Evolutionary conservation across 2,888 invertebrate species (phyloP), one percentile per base, ranked within the genome.

Genomic region (Oscheius onirici): DNA sequence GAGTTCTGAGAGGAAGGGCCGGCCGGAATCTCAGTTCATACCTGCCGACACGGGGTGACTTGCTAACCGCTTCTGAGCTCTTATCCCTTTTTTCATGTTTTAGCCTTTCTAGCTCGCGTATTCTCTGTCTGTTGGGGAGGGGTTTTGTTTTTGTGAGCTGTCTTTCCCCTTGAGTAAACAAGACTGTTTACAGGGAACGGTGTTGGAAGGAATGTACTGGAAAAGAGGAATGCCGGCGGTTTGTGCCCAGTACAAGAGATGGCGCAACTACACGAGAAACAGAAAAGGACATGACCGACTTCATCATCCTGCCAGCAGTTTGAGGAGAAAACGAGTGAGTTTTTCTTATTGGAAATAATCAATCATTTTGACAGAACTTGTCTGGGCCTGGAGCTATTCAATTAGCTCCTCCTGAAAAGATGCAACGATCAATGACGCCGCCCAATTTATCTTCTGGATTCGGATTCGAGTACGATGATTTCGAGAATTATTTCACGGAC

Each of bases 121-220:
- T n/a, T n/a, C n/a, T n/a, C n/a, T n/a, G n/a, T n/a, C n/a, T n/a
- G n/a, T n/a, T n/a, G n/a, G n/a, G n/a, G n/a, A n/a, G n/a, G n/a
- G n/a, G n/a, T n/a, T n/a, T n/a, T n/a, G n/a, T n/a, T n/a, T n/a
- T n/a, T n/a, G n/a, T n/a, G n/a, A n/a, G n/a, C n/a, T n/a, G n/a
- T n/a, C n/a, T n/a, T n/a, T n/a, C n/a, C n/a, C n/a, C n/a, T n/a
- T n/a, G n/a, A n/a, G n/a, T n/a, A n/a, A n/a, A n/a, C 11, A 15
- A 3, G n/a, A n/a, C 17, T 17, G 17, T 11, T 58, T 78, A 34
- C 71, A 97, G 96, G 95, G 97, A 85, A 94, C 95, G 75, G 95
- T 97, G 80, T 91, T 99, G 88, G 97, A 99, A 91, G 99, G 97
- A 71, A 99, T 97, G 91, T 99, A 99, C 90, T 99, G 99, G 97